These are phyloP conservation scores for Coleophora deauratella DNA, from an alignment of 2,888 invertebrate species.

Conservation along the genomic window DNA sequence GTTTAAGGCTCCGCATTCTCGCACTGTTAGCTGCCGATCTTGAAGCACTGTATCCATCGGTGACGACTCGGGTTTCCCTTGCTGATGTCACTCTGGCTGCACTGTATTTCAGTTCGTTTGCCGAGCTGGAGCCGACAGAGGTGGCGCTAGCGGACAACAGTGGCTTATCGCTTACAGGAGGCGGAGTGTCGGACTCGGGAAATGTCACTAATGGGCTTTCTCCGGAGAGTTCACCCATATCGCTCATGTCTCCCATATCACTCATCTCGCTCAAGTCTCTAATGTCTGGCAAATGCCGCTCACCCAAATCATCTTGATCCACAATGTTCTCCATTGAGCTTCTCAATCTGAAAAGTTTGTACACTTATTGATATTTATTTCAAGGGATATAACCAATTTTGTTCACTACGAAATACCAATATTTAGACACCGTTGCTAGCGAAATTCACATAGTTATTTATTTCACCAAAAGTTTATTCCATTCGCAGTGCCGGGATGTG, in stretches of 20 bases:
- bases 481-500: constrained; percentile 30
- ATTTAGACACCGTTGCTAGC: constrained; percentile 6
- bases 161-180: constrained; percentile 66
- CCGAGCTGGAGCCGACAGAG: constrained; percentile 50
- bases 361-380: not conserved
- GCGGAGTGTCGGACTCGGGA: constrained; percentile 85
- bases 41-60: constrained; percentile 86
- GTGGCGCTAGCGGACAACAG: constrained; percentile 57
- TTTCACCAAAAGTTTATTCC: constrained; percentile 4
- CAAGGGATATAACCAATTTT: not conserved
- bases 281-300: constrained; percentile 60
- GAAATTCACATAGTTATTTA: not conserved
- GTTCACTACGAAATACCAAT: no score
- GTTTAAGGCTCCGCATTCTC: constrained; percentile 77
- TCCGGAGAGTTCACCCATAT: constrained; percentile 55
- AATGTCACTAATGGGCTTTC: constrained; percentile 85
- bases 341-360: constrained; percentile 68
- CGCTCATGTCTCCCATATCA: constrained; percentile 65
- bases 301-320: constrained; percentile 73
- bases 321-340: constrained; percentile 87
- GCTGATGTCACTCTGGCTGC: constrained; percentile 88
- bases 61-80: constrained; percentile 81
- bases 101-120: constrained; percentile 87
- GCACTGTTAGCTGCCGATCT: constrained; percentile 66
- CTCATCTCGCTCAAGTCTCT: constrained; percentile 65